Evolutionary conservation across 1,140 invertebrate genomes (phyloP), one percentile per base, ranked within the genome.

Genomic region (Mamestra configurata): DNA sequence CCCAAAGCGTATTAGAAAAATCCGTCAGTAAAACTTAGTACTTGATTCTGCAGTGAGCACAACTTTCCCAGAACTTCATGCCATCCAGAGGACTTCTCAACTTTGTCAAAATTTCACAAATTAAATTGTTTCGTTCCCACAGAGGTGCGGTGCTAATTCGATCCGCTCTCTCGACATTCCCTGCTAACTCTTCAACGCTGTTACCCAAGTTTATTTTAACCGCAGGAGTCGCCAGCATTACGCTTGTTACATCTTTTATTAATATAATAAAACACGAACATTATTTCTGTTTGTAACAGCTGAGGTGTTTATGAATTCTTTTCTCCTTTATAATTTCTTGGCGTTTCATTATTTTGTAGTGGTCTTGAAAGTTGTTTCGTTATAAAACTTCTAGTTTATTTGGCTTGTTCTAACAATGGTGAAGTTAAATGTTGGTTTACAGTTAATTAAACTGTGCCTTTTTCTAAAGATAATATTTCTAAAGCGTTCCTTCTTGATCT

Each of bases 111-210:
- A 40, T 64, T 64, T 31, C 55, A 46, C 40, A 61, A 76, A 61
- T 76, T 61, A 76, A 61, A 76, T 64, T 64, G 37, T 76, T 73
- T 40, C 71, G 53, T 59, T 13, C 24, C 73, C 55, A 76, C 57
- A 55, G 71, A 66, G 76, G 27, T 55, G 35, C 8, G 35, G 76
- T 3, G 53, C 49, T 77, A 77, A 77, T 77, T 77, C 64, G 27
- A 77, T 77, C 64, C 70, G 4, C 46, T 31, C 40, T 22, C 46
- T 22, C 55, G 76, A 77, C 76, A 53, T 64, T 68, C 49, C 20
- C n/a, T 13, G 57, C 10, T 0, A 77, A 77, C 61, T 68, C 49
- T 55, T 76, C 73, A 76, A 76, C 57, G 11, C 37, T 76, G 57
- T 76, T 76, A 76, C 22, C 31, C 31, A 40, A 73, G 51, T 55